These are phyloP conservation scores for Pangasius krempfi DNA, from an alignment of 2,797 vertebrate genomes.

Conservation along the genomic window DNA sequence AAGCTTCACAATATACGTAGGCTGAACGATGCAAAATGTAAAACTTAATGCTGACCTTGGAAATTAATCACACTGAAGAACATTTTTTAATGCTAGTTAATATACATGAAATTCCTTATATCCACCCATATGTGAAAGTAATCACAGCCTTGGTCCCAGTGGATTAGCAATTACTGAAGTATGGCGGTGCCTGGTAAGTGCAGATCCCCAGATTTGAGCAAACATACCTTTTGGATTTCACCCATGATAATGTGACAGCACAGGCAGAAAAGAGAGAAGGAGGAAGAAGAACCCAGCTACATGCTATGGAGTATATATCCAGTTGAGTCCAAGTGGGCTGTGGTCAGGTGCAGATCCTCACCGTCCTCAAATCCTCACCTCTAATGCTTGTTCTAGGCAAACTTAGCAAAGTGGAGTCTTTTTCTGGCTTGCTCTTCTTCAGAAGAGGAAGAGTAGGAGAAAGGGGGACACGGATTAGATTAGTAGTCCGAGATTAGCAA, in stretches of 20 bases:
- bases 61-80: not conserved
- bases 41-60: not conserved
- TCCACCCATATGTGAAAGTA: not conserved
- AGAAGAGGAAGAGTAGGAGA: conserved; percentile 24
- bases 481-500: conserved; percentile 84
- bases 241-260: conserved; percentile 77
- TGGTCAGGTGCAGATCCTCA: not conserved
- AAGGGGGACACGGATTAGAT: conserved; percentile 72
- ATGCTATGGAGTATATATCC: conserved; percentile 48
- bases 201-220: not conserved
- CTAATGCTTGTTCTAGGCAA: not conserved
- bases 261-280: conserved; percentile 29
- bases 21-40: not conserved
- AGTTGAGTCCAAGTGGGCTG: conserved; percentile 4
- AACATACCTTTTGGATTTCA: conserved; percentile 86
- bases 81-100: not conserved
- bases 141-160: not conserved
- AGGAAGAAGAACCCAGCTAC: conserved; percentile 37
- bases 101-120: not conserved
- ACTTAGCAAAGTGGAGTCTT: conserved; percentile 33
- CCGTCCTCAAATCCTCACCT: not conserved
- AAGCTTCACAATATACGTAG: not conserved
- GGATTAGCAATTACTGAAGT: not conserved
- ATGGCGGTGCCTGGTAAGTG: not conserved
- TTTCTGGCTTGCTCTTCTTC: conserved; percentile 19